Evolutionary conservation across 2,888 invertebrate genomes (phyloP).

Genomic region (Deilephila elpenor): DNA sequence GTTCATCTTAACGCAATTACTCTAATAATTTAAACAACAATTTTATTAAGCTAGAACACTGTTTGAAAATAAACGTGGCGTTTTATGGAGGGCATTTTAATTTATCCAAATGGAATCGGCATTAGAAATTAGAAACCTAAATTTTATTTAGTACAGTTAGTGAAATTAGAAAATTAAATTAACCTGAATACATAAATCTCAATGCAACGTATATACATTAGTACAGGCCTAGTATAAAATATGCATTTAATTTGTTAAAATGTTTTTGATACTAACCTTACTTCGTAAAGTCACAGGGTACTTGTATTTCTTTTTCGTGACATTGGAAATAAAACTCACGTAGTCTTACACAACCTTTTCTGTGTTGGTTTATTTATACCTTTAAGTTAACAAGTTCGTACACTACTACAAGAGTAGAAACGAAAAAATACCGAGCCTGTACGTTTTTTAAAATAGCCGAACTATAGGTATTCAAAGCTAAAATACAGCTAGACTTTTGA

Average conservation of each 20-base stretch:
- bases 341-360: background rate
- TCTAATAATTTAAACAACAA: background rate
- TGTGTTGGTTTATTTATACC: slow-evolving; percentile 39
- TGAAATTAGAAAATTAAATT: slow-evolving; percentile 20
- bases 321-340: slow-evolving; percentile 1
- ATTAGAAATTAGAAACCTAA: slow-evolving; percentile 12
- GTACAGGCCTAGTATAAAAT: background rate
- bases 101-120: slow-evolving; percentile 4
- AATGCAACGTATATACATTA: background rate
- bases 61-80: background rate
- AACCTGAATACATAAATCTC: slow-evolving; percentile 17
- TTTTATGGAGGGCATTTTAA: slow-evolving; percentile 2
- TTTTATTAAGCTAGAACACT: background rate
- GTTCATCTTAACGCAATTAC: background rate
- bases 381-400: slow-evolving; percentile 29
- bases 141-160: slow-evolving; percentile 6
- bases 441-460: background rate
- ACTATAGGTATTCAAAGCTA: background rate
- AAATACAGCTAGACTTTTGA: no score
- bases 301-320: background rate
- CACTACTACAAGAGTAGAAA: background rate
- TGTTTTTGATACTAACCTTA: background rate
- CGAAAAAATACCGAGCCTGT: background rate
- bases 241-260: background rate
- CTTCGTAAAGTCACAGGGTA: background rate